Evolutionary conservation across 2,113 vertebrate genomes (phyloP), one percentile per base, ranked within the genome.

Genomic region (Hirundichthys speculiger): DNA sequence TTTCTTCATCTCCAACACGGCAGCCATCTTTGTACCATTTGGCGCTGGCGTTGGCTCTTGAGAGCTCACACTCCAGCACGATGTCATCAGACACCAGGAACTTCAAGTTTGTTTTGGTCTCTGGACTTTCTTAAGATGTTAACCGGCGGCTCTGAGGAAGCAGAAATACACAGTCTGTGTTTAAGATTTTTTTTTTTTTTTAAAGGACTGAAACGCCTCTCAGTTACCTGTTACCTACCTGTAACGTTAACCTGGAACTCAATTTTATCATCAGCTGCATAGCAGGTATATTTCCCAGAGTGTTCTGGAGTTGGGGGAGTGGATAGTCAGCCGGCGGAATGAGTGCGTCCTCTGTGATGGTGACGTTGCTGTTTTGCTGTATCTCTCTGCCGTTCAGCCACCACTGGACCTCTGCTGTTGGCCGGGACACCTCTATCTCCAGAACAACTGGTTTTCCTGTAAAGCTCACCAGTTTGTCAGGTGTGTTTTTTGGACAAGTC

Each of bases 11-110:
- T 5, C 89, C 86, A 57, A 98, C 62, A 25, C 92, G 93, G 73
- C 93, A 86, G 53, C 93, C 94, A 0, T 96, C 90, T 78, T 97
- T 99, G 92, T 95, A 98, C 96, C 97, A 99, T 65, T 90, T 94
- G 68, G 92, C 72, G 0, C 84, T 80, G 0, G 80, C 90, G 0
- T 87, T 88, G 57, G 85, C 48, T 0, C 91, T 85, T 0, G 95
- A 96, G 64, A 96, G 93, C 53, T 92, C 89, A 66, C 95, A 95
- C 54, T 95, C 94, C 64, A 96, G 73, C 59, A 90, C 90, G 13
- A 95, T 79, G 72, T 96, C 95, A 27, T 95, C 94, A 30, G 91
- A 90, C 46, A 90, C 70, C 45, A 5, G 55, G 48, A 87, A 93
- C 43, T 41, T 82, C 38, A 83, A 64, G 3, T 18, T 58, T 11